phyloP scores from a whole-genome alignment of 1,140 invertebrate species.

The Pachyrhynchus sulphureomaculatus region DNA sequence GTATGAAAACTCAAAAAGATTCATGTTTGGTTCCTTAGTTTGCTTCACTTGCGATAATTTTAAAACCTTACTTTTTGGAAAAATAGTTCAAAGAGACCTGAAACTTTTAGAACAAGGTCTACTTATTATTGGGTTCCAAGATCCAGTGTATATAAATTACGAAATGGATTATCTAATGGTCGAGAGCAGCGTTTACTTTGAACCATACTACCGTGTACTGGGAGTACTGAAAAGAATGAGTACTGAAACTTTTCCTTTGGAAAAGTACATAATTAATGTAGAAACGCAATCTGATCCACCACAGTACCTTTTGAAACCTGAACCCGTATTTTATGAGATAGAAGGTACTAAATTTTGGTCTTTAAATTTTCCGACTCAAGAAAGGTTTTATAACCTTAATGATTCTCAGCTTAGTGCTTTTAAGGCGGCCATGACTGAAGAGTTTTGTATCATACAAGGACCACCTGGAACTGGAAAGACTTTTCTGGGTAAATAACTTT shows the following conservation, averaged over 20 bases:
- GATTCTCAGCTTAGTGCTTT: constrained; percentile 62
- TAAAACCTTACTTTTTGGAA: constrained; percentile 65
- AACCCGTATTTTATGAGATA: constrained; percentile 23
- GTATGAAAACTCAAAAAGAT: constrained; percentile 56
- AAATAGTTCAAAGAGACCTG: constrained; percentile 60
- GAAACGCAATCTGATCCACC: constrained; percentile 38
- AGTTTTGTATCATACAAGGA: constrained; percentile 76
- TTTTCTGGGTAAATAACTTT: constrained; percentile 53
- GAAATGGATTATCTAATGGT: constrained; percentile 59
- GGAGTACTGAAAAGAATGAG: constrained; percentile 60
- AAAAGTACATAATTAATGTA: constrained; percentile 57
- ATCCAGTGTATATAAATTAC: constrained; percentile 41
- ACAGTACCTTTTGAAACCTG: constrained; percentile 31
- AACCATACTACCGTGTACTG: constrained; percentile 66
- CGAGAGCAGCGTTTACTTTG: constrained; percentile 68
- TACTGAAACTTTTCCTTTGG: constrained; percentile 61
- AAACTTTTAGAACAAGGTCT: constrained; percentile 54
- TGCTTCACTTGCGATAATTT: constrained; percentile 71
- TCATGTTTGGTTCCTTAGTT: constrained; percentile 73
- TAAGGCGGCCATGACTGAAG: constrained; percentile 59
- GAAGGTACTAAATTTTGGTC: constrained; percentile 19
- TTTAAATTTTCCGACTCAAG: constrained; percentile 34
- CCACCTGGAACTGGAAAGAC: constrained; percentile 83
- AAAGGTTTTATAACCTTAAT: constrained; percentile 52
- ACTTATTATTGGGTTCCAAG: constrained; percentile 53